These are phyloP conservation scores for Vulpes lagopus DNA, from an alignment of 2,113 vertebrate species.

Conservation along the genomic window DNA sequence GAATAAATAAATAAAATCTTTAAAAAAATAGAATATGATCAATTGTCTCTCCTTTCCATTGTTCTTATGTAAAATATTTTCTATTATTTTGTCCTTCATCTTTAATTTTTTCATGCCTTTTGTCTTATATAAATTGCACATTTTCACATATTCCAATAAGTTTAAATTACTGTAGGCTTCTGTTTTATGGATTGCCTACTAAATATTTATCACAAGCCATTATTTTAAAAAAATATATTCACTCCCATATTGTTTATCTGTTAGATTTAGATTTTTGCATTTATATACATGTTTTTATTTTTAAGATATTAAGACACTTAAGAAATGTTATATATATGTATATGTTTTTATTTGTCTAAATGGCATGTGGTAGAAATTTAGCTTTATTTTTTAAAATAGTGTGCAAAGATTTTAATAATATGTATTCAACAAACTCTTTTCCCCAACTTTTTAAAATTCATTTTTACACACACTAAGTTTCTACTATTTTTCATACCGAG, in stretches of 20 bases:
- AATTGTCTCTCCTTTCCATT: background rate
- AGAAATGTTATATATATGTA: background rate
- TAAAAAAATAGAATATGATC: no score
- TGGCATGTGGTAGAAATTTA: background rate
- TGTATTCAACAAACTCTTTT: background rate
- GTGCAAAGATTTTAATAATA: background rate
- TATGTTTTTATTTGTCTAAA: background rate
- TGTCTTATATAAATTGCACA: background rate
- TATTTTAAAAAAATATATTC: background rate
- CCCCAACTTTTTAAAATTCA: background rate
- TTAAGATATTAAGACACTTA: background rate
- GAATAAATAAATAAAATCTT: no score
- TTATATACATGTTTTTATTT: background rate
- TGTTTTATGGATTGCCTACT: background rate
- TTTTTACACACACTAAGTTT: background rate
- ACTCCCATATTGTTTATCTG: background rate
- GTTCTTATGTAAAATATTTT: background rate
- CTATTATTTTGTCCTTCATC: background rate
- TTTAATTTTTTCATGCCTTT: background rate
- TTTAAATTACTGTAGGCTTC: background rate
- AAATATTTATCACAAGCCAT: background rate
- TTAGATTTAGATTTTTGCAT: background rate
- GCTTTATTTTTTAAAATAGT: background rate
- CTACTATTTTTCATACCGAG: background rate
- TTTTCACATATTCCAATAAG: background rate